A percentile compares a stretch with the other conserved stretches of the same genome.
These are phyloP conservation scores for Pardalotus punctatus DNA, from an alignment of 2,113 vertebrate genomes.

Conservation along the genomic window DNA sequence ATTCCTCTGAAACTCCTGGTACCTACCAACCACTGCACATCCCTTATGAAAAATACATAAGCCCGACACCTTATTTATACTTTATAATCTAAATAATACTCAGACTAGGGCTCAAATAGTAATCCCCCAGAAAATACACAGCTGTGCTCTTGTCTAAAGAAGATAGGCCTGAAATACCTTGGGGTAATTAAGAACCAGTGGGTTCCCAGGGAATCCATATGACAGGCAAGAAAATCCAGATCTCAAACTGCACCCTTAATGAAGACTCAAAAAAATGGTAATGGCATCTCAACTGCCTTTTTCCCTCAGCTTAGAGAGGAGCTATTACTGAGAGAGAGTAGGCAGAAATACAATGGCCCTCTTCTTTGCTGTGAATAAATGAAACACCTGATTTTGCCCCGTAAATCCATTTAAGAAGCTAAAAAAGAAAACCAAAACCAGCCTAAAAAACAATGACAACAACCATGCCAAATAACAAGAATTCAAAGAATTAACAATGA, in stretches of 20 bases:
- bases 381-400: not conserved
- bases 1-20: not conserved
- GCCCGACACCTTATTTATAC: not conserved
- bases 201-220: not conserved
- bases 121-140: slow-evolving; percentile 7
- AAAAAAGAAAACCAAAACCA: not conserved
- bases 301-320: not conserved
- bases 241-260: not conserved
- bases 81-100: not conserved
- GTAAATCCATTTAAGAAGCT: not conserved
- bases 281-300: not conserved
- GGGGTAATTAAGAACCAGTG: not conserved
- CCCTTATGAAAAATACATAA: slow-evolving; percentile 35
- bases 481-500: not conserved
- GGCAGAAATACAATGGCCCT: not conserved
- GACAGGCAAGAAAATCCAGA: not conserved
- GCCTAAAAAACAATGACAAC: not conserved
- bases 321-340: not conserved
- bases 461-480: fast-evolving
- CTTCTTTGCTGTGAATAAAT: not conserved
- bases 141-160: not conserved
- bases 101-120: not conserved
- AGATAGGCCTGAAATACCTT: not conserved
- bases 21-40: not conserved
- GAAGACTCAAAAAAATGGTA: not conserved